Base-by-base conservation (phyloP, 1,140 invertebrate genomes). In the Hirudo medicinalis region DNA sequence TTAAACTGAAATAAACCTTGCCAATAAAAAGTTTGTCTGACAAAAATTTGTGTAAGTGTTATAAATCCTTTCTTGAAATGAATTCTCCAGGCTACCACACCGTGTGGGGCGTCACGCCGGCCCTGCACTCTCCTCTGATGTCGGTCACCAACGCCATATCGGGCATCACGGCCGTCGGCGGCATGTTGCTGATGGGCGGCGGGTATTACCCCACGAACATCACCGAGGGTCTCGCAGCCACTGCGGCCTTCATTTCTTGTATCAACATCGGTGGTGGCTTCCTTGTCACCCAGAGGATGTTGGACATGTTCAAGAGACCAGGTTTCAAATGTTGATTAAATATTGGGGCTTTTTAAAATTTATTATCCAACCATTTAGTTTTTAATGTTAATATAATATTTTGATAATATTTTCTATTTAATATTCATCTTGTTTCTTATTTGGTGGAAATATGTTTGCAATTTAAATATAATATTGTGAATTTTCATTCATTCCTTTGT, bases 181-280 rank as follows among this genome's bases (percentile, higher is more conserved):
- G 90, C 5, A 80, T 94, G 73, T 81, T 92, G 66, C 82, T 92
- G 43, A 86, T 88, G 90, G 88, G 88, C 71, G 91, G 91, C 32
- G 88, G 89, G 4, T 87, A 88, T 76, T 83, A 86, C 67, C 91
- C 91, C 2, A 83, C 85, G 1, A 89, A 87, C 77, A 80, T 86
- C 22, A 83, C 88, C 20, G 85, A 89, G 77, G 82, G 84, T 66
- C 79, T 94, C 72, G 90, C 90, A 27, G 88, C 88, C 67, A 80
- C 86, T 13, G 91, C 91, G 43, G 89, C 91, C 15, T 90, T 93
- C 75, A 88, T 94, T 74, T 93, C 91, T 1, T 90, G 90, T 76
- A 88, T 94, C 68, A 94, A 94, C 83, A 90, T 94, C 71, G 92
- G 90, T 76, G 91, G 91, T 76, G 91, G 91, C 66, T 94, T 94